Evolutionary conservation across 1,140 invertebrate genomes (phyloP), one percentile per base, ranked within the genome.

Genomic region (Aphaenogaster floridana): DNA sequence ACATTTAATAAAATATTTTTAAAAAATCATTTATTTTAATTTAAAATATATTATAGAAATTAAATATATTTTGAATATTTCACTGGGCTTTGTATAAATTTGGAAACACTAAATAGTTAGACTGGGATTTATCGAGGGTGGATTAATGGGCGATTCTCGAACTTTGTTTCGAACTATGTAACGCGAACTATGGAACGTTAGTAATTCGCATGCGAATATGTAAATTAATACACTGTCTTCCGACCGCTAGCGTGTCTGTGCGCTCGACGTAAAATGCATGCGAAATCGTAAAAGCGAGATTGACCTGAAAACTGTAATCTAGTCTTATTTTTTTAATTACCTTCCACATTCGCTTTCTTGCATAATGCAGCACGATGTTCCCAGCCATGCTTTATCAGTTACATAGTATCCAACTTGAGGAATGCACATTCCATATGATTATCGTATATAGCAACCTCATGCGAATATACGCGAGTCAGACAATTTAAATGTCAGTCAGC

Each of bases 311-410:
- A 81, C 17, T 15, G 4, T 13, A 28, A 0, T 54, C 21, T 42
- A 28, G 15, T 88, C 68, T 79, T 87, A 83, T 64, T 76, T 85
- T 42, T 90, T 84, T 78, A 87, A 89, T 87, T 74, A 52, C 17
- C 36, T 36, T 0, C 7, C 52, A 28, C 28, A 78, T 36, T 66
- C 54, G 28, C 2, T 71, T 83, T 83, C 52, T 87, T 89, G 71
- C 59, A 80, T 81, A 90, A 90, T 66, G 15, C 34, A 61, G 13
- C 9, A n/a, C 42, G n/a, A 66, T 39, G 34, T 54, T 74, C 64
- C 48, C 57, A 64, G 52, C 69, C 72, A 42, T 69, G 69, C 34
- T 66, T 88, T 61, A 88, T 92, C 88, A 72, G 45, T 72, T 81
- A 87, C 76, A 54, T 69, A 42, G 81, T 79, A 72, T 83, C 21